A percentile compares a stretch with the other conserved stretches of the same genome.
phyloP scores from a whole-genome alignment of 1,140 invertebrate species.

The Zophobas morio region DNA sequence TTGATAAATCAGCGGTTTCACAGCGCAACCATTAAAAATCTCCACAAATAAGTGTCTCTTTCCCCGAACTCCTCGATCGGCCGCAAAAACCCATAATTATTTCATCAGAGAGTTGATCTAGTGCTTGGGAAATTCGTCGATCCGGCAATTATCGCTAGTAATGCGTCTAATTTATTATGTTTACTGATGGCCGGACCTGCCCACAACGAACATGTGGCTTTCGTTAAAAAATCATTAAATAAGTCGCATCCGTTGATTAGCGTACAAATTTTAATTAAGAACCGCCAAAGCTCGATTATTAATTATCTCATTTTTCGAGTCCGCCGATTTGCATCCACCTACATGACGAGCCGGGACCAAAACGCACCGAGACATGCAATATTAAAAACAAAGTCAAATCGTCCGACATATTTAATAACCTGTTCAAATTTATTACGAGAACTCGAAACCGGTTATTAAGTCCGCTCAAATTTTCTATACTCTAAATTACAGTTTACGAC shows the following conservation, averaged over 20 bases:
- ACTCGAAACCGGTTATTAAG: slow-evolving; percentile 59
- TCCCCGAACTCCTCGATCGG: not conserved
- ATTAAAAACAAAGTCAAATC: slow-evolving; percentile 54
- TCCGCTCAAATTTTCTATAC: slow-evolving; percentile 53
- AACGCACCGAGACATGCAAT: slow-evolving; percentile 41
- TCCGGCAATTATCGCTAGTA: slow-evolving; percentile 32
- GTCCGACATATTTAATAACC: slow-evolving; percentile 56
- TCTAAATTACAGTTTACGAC: slow-evolving; percentile 48
- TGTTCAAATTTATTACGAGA: slow-evolving; percentile 59
- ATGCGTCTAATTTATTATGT: slow-evolving; percentile 25
- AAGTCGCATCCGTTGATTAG: slow-evolving; percentile 29
- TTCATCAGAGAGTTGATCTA: slow-evolving; percentile 18
- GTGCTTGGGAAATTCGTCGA: slow-evolving; percentile 21
- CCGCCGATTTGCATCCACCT: slow-evolving; percentile 23
- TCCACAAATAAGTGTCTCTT: not conserved
- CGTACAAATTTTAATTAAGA: slow-evolving; percentile 17
- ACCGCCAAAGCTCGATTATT: not conserved
- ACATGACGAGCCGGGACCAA: slow-evolving; percentile 15
- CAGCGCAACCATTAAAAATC: too few relatives aligned
- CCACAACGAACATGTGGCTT: slow-evolving; percentile 30
- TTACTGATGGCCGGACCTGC: slow-evolving; percentile 20
- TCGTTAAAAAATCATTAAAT: slow-evolving; percentile 13
- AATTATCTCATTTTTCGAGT: slow-evolving; percentile 5
- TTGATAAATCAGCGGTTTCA: too few relatives aligned
- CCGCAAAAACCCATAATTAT: slow-evolving; percentile 10